These are phyloP conservation scores for Myotis yumanensis DNA, from an alignment of 2,113 vertebrate species.

Conservation along the genomic window DNA sequence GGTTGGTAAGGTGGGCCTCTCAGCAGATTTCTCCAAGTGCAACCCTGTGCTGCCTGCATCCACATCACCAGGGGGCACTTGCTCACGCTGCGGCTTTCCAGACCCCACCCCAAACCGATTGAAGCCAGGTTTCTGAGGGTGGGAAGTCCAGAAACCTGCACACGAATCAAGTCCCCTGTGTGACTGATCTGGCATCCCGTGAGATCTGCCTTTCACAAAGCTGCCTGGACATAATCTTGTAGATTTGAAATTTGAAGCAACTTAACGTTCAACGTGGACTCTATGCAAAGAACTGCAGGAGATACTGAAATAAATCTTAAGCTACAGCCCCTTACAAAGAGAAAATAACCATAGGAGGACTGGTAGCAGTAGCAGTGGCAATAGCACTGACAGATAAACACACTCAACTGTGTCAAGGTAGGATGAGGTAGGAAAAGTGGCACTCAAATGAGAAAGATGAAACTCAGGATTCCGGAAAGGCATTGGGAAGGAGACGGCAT, in stretches of 20 bases:
- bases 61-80: neutral
- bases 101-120: neutral
- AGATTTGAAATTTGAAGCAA: conserved; percentile 43
- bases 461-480: neutral
- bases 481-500: neutral
- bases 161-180: neutral
- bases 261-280: neutral
- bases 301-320: neutral
- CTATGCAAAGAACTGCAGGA: neutral
- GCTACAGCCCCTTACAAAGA: neutral
- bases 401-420: neutral
- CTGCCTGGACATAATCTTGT: neutral
- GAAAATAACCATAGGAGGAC: neutral
- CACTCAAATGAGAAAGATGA: conserved; percentile 17
- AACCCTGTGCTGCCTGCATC: neutral
- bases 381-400: neutral
- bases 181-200: neutral
- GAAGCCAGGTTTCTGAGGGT: neutral
- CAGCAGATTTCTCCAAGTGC: neutral
- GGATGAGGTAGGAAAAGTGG: neutral
- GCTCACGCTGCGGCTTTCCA: neutral
- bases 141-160: neutral
- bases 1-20: neutral
- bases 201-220: conserved; percentile 7
- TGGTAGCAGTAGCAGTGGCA: neutral